Evolutionary conservation across 2,113 vertebrate genomes (phyloP).

Genomic region (Crotophaga sulcirostris): DNA sequence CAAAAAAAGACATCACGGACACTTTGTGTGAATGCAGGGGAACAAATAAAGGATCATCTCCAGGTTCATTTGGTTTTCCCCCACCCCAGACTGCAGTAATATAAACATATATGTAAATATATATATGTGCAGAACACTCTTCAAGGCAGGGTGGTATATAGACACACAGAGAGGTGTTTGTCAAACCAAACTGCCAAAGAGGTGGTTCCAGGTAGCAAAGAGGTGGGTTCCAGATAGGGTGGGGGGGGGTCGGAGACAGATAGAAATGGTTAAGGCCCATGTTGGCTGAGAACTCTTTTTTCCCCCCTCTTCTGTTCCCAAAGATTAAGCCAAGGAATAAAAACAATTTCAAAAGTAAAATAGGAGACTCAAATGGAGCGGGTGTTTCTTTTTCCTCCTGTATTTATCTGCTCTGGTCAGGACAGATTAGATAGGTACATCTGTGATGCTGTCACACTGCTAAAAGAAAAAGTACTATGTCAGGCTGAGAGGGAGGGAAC

Average conservation of each 20-base stretch:
- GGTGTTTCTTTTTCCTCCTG: neutral
- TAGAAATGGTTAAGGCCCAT: neutral
- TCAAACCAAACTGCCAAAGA: neutral
- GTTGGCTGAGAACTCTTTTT: neutral
- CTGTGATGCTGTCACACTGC: neutral
- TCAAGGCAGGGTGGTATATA: neutral
- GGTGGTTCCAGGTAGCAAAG: too few relatives aligned
- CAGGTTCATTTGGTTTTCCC: neutral
- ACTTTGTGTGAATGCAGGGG: conserved; percentile 33
- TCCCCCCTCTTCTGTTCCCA: neutral
- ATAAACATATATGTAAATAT: neutral
- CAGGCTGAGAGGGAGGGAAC: neutral
- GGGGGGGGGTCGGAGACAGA: neutral
- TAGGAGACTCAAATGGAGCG: neutral
- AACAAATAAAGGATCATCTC: neutral
- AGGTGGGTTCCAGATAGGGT: neutral
- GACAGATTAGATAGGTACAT: neutral
- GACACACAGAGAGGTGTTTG: neutral
- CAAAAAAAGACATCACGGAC: neutral
- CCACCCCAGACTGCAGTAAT: neutral
- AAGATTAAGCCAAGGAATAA: neutral
- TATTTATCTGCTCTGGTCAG: neutral
- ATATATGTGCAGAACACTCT: neutral
- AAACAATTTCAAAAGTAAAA: neutral
- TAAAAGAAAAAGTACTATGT: neutral